phyloP scores from a whole-genome alignment of 1,140 invertebrate species.

The Rhagoletis pomonella region DNA sequence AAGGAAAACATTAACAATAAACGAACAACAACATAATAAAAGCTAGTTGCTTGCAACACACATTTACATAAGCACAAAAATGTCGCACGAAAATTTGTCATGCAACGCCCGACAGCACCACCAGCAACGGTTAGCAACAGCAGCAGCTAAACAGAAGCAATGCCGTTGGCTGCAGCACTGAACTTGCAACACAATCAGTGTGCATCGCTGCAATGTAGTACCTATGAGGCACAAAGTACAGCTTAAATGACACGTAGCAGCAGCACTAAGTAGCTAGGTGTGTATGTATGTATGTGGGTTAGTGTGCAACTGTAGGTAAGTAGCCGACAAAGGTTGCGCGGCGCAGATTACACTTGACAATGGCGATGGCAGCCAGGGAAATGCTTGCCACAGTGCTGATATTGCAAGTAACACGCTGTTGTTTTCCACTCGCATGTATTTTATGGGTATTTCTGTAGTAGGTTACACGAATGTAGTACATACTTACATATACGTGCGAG shows the following conservation, averaged over 20 bases:
- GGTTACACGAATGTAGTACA: no score
- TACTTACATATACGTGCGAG: no score
- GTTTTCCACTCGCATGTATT: background rate
- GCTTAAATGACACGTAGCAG: slow-evolving; percentile 16
- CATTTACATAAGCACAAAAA: background rate
- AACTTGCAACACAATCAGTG: background rate
- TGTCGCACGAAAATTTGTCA: background rate
- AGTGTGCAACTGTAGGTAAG: background rate
- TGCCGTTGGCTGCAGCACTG: background rate
- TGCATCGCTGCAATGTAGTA: background rate
- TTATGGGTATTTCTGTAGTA: background rate
- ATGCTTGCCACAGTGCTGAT: background rate
- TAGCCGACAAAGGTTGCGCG: background rate
- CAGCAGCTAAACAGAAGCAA: background rate
- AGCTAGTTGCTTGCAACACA: background rate
- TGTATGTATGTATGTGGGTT: no score
- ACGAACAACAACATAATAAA: background rate
- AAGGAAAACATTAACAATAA: background rate
- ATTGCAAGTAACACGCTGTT: background rate
- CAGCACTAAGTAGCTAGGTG: slow-evolving; percentile 17
- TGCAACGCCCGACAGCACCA: background rate
- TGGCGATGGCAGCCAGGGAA: background rate
- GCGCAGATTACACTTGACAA: background rate
- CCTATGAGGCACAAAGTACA: background rate
- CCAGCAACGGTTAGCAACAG: background rate